Evolutionary conservation across 2,113 vertebrate species (phyloP), one percentile per base, ranked within the genome.

Genomic region (Albula goreensis): DNA sequence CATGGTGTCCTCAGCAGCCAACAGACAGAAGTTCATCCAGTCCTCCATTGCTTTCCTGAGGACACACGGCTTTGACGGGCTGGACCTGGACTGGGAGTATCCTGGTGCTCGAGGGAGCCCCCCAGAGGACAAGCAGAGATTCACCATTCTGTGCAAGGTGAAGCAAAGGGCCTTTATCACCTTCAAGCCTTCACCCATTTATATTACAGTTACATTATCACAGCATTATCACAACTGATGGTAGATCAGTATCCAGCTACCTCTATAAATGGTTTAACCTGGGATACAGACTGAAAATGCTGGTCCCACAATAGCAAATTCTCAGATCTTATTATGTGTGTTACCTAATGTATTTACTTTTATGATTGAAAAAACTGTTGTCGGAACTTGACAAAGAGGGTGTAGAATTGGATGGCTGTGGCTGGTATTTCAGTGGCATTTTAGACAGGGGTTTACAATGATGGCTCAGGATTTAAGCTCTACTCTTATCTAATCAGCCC

Each of bases 51-150:
- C 12, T 41, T 96, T 96, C 88, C 90, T 97, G 86, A 91, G 93
- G 86, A 91, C 90, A 79, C 89, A 95, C 86, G 94, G 94, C n/a
- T 97, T 97, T 91, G 96, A 97, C 83, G 96, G 96, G 86, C 92
- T 96, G 80, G 96, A 97, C 87, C 90, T 97, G 89, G 95, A 97
- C 86, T 96, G 96, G 91, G 96, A 97, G 90, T 96, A 97, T 49
- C 96, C 96, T 51, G 96, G 96, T 22, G 78, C 96, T 25, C 93
- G 94, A 87, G 96, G 96, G 57, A 97, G 96, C 82, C 96, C 95
- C 2, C 93, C 95, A 25, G 93, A 93, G 85, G 96, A 97, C 91
- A 97, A 97, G 85, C 89, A 92, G 53, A 89, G 88, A 89, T 97
- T 97, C 90, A 96, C 94, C 50, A 57, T 93, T 74, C 93, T 97